phyloP scores from a whole-genome alignment of 2,797 vertebrate species.

The Botia almorhae region DNA sequence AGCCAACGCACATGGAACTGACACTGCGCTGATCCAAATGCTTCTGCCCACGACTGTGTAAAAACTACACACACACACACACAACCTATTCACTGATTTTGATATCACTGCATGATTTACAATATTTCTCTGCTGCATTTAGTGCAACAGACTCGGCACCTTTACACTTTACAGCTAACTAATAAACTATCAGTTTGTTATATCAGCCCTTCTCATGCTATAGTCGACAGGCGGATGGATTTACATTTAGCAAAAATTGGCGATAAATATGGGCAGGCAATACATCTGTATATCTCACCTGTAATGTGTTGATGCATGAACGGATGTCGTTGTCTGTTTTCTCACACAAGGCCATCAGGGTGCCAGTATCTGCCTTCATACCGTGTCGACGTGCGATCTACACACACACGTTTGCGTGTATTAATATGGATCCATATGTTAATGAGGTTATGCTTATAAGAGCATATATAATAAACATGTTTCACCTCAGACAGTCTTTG shows the following conservation, averaged over 20 bases:
- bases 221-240: too few relatives aligned
- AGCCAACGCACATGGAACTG: slow-evolving; percentile 82
- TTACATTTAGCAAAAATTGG: too few relatives aligned
- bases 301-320: slow-evolving; percentile 92
- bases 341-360: slow-evolving; percentile 86
- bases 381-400: slow-evolving; percentile 85
- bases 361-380: slow-evolving; percentile 82
- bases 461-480: neutral
- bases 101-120: too few relatives aligned
- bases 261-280: too few relatives aligned
- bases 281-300: slow-evolving; percentile 75
- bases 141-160: too few relatives aligned
- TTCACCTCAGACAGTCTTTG: slow-evolving; percentile 91
- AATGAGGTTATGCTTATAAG: neutral
- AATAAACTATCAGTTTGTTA: too few relatives aligned
- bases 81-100: neutral
- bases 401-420: slow-evolving; percentile 6
- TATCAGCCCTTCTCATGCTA: too few relatives aligned
- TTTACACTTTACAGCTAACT: too few relatives aligned
- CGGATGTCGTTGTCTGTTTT: slow-evolving; percentile 94
- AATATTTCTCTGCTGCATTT: too few relatives aligned
- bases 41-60: slow-evolving; percentile 85
- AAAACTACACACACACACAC: slow-evolving; percentile 79
- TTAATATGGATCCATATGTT: neutral
- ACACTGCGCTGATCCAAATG: slow-evolving; percentile 81